A percentile compares a stretch with the other conserved stretches of the same genome.
Evolutionary conservation across 2,888 invertebrate genomes (phyloP).

Genomic region (Lasius fuliginosus): DNA sequence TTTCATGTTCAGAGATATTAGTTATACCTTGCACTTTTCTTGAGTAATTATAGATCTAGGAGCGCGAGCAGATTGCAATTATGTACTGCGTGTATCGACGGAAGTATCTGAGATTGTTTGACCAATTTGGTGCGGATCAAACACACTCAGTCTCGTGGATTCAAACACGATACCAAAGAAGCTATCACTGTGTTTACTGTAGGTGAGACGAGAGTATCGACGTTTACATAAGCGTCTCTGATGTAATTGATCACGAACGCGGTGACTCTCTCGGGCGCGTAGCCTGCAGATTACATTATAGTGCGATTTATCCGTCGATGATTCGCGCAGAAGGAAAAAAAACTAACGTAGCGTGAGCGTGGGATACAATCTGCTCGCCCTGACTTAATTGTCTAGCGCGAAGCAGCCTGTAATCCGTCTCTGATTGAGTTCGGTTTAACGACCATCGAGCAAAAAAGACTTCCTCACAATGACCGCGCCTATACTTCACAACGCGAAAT

Average conservation of each 20-base stretch:
- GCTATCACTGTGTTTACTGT: background rate
- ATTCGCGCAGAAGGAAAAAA: conserved; percentile 39
- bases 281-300: conserved; percentile 24
- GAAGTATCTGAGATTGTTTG: background rate
- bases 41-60: background rate
- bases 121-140: conserved; percentile 17
- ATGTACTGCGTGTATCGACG: background rate
- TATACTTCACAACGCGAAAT: conserved; percentile 31
- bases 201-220: conserved; percentile 26
- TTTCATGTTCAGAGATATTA: background rate
- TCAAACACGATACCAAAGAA: conserved; percentile 18
- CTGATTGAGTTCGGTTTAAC: conserved; percentile 40
- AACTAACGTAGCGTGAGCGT: conserved; percentile 40
- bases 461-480: conserved; percentile 47
- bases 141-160: conserved; percentile 16
- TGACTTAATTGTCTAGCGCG: conserved; percentile 49
- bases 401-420: conserved; percentile 39
- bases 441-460: conserved; percentile 28
- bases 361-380: conserved; percentile 49
- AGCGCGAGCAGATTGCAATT: background rate
- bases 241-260: conserved; percentile 49
- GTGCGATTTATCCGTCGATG: conserved; percentile 31
- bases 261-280: conserved; percentile 29
- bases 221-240: conserved; percentile 51
- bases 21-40: background rate